phyloP scores from a whole-genome alignment of 1,140 invertebrate species.

The Xylocopa sonorina region DNA sequence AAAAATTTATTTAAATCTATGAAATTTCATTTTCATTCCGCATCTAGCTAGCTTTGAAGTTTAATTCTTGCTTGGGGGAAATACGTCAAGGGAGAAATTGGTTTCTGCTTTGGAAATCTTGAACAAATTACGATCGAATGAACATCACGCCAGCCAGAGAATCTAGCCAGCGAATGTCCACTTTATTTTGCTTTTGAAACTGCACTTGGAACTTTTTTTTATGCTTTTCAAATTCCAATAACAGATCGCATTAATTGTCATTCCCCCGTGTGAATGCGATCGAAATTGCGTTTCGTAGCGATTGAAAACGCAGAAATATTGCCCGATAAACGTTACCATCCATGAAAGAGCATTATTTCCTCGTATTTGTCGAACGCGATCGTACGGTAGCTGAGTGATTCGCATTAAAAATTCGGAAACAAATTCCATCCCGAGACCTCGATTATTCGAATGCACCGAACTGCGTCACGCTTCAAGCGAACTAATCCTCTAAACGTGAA shows the following conservation, averaged over 20 bases:
- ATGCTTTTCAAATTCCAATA: background rate
- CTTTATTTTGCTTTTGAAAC: background rate
- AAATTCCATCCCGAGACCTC: background rate
- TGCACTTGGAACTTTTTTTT: background rate
- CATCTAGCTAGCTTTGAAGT: background rate
- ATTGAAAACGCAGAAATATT: background rate
- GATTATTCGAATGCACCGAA: background rate
- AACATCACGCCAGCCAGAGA: background rate
- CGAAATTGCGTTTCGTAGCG: slow-evolving; percentile 20
- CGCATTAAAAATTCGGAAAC: slow-evolving; percentile 7
- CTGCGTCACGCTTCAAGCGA: no score
- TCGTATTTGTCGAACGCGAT: no score
- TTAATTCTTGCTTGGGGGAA: background rate
- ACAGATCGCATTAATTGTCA: background rate
- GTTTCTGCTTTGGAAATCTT: background rate
- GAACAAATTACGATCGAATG: background rate
- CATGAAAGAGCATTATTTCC: background rate
- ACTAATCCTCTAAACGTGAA: background rate
- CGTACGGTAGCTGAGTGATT: background rate
- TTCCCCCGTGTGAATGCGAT: background rate
- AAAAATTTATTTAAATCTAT: background rate
- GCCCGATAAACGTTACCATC: background rate
- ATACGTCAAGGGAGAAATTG: background rate
- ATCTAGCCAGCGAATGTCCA: background rate
- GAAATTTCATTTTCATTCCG: background rate